Percentiles rank a stretch among this genome's conserved stretches.
phyloP scores from a whole-genome alignment of 1,140 invertebrate species.

The Helicoverpa armigera region DNA sequence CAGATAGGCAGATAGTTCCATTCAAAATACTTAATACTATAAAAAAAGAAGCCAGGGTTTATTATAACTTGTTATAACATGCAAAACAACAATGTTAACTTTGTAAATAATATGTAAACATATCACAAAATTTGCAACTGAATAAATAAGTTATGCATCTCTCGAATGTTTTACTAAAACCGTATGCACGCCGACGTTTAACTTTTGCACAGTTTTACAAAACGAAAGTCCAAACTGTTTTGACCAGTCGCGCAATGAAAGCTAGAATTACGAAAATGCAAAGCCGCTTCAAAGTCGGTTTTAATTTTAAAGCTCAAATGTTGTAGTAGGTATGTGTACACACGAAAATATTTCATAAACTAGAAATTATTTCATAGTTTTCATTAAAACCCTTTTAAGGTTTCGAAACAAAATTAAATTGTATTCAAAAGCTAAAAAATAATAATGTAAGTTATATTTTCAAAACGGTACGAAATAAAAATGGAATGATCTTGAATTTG shows the following conservation, averaged over 20 bases:
- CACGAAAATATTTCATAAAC: conserved; percentile 9
- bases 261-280: conserved; percentile 20
- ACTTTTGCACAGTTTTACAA: conserved; percentile 14
- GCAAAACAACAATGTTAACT: no score
- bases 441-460: no score
- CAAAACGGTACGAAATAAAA: background rate
- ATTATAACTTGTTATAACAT: no score
- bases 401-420: no score
- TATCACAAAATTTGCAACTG: no score
- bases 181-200: background rate
- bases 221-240: conserved; percentile 3
- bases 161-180: no score
- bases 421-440: no score
- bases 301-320: conserved; percentile 29
- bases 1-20: no score
- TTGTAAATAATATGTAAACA: no score
- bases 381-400: background rate
- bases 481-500: background rate
- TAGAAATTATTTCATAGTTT: background rate
- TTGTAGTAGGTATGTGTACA: background rate
- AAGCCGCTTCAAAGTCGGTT: conserved; percentile 12
- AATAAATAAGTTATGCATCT: no score
- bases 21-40: no score
- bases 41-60: no score
- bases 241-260: conserved; percentile 1